Evolutionary conservation across 2,113 vertebrate genomes (phyloP).

Genomic region (Antechinus flavipes): DNA sequence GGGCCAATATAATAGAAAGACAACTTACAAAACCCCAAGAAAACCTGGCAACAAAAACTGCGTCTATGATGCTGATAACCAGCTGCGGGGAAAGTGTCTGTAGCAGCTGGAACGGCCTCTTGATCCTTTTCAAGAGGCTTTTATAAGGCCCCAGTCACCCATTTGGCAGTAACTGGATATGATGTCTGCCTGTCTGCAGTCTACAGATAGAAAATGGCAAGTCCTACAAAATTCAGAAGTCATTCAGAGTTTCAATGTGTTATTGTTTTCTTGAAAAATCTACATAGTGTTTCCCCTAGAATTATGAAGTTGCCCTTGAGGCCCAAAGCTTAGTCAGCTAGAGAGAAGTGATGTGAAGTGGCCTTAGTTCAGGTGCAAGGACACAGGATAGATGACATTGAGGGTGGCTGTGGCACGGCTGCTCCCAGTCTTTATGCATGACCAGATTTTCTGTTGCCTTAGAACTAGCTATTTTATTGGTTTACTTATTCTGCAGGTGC

Average conservation of each 20-base stretch:
- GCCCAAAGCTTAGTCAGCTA: not conserved
- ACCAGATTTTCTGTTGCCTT: not conserved
- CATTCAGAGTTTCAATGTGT: not conserved
- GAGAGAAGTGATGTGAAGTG: not conserved
- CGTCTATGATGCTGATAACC: not conserved
- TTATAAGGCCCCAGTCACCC: not conserved
- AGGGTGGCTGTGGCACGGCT: not conserved
- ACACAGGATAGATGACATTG: not conserved
- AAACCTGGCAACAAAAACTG: not conserved
- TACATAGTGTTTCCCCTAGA: not conserved
- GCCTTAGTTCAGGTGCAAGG: not conserved
- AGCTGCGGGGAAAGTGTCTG: conserved; percentile 34
- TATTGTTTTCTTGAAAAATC: not conserved
- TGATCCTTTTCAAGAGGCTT: conserved; percentile 32
- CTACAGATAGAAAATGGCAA: fast-evolving
- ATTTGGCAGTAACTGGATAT: conserved; percentile 28
- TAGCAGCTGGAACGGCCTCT: not conserved
- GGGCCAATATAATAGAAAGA: conserved; percentile 70
- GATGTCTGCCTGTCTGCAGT: not conserved
- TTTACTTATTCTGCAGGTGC: not conserved
- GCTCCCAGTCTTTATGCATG: not conserved
- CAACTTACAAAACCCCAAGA: conserved; percentile 57
- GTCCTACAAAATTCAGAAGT: not conserved
- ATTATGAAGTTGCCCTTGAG: not conserved
- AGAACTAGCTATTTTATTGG: not conserved